A percentile compares a stretch with the other conserved stretches of the same genome.
phyloP scores from a whole-genome alignment of 2,888 invertebrate species.

The Zygogramma bicolorata region DNA sequence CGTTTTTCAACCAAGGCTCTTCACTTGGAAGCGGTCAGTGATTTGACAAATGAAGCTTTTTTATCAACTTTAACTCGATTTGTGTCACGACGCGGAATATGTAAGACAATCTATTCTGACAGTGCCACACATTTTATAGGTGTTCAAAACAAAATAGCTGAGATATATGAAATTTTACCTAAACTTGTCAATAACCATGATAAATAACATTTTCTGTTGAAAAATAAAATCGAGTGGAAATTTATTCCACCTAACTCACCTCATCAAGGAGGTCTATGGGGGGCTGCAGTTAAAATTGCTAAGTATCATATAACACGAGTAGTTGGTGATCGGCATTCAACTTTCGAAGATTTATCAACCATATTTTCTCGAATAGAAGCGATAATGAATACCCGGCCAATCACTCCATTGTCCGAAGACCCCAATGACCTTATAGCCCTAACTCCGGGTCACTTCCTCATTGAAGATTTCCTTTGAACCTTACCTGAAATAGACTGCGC shows the following conservation, averaged over 20 bases:
- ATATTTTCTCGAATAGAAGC: conserved; percentile 43
- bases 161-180: conserved; percentile 5
- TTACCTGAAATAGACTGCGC: conserved; percentile 34
- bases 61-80: conserved; percentile 32
- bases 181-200: conserved; percentile 23
- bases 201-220: background rate
- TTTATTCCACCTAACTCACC: background rate
- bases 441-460: conserved; percentile 52
- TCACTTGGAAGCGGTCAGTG: conserved; percentile 28
- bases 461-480: conserved; percentile 44
- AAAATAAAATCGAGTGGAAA: background rate
- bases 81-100: conserved; percentile 30
- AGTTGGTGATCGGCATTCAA: background rate
- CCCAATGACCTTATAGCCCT: conserved; percentile 47
- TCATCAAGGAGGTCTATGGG: background rate
- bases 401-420: conserved; percentile 48
- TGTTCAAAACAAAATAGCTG: conserved; percentile 22
- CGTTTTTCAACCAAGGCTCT: too few species aligned
- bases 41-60: conserved; percentile 14
- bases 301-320: background rate
- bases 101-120: conserved; percentile 30
- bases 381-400: conserved; percentile 53
- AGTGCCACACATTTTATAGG: conserved; percentile 31
- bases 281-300: background rate
- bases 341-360: conserved; percentile 23